Conservation (phyloP, 1,140 invertebrate genomes). For the Zaprionus africanus region DNA sequence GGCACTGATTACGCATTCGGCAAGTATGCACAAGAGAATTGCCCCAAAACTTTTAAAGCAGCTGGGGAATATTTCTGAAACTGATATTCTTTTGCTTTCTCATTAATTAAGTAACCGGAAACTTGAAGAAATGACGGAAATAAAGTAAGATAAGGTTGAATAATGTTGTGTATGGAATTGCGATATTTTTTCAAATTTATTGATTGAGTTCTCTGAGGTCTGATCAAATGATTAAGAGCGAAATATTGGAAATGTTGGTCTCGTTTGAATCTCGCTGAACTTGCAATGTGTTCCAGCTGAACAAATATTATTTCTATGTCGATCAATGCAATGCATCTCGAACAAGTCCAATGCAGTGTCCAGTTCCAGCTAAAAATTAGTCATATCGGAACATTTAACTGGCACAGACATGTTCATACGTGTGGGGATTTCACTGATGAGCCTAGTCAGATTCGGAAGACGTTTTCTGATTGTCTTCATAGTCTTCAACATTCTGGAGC, state of each 20-base stretch:
- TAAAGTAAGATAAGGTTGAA: no score
- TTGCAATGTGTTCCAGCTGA: not conserved
- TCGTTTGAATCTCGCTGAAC: not conserved
- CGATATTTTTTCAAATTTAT: no score
- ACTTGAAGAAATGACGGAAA: not conserved
- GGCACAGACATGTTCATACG: not conserved
- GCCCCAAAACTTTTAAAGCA: not conserved
- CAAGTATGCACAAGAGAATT: constrained; percentile 1
- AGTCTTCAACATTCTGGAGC: not conserved
- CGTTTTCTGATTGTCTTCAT: not conserved
- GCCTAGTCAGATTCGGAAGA: not conserved
- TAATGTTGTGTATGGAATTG: no score
- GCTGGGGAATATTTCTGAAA: constrained; percentile 10
- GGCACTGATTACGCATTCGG: not conserved
- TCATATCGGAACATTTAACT: not conserved
- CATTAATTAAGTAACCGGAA: not conserved
- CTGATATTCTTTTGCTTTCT: not conserved
- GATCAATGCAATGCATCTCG: not conserved
- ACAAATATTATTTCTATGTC: not conserved
- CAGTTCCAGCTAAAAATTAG: not conserved
- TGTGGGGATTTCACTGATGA: not conserved
- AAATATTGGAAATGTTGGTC: not conserved
- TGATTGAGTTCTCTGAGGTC: no score
- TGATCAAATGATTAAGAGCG: no score
- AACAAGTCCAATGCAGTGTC: not conserved